Evolutionary conservation across 2,888 invertebrate genomes (phyloP), one percentile per base, ranked within the genome.

Genomic region (Panzeria rudis): DNA sequence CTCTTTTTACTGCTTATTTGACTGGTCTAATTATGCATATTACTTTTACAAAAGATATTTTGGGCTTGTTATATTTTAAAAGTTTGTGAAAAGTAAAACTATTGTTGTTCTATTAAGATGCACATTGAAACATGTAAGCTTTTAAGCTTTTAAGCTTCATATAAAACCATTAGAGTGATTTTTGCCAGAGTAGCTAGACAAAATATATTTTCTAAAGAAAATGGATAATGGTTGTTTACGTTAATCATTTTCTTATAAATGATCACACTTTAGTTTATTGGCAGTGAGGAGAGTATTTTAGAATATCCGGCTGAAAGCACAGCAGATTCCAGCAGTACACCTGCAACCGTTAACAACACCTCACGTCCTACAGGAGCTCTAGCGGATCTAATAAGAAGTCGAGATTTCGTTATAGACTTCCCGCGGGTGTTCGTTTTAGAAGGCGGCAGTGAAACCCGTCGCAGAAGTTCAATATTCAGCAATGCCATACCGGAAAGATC

Each of bases 211-310:
- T n/a, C n/a, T n/a, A n/a, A 41, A 32, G 13, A 25, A 64, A 47
- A 44, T 29, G 41, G 47, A 56, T 72, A 68, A 56, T 64, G 56
- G 25, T 17, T 64, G 9, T 29, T 44, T 29, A 38, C n/a, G 35
- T 72, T 25, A 68, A 35, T 71, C 1, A 13, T 20, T 38, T 59
- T 32, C 35, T 35, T 2, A 61, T 23, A 41, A 69, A 56, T 17
- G 20, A 20, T 62, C 25, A 41, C 32, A 59, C 15, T 15, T 17
- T 86, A 97, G 96, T 96, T 96, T 93, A 95, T 96, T 64, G 97
- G 96, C 88, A 97, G 97, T 90, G 96, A 97, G 91, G 97, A 97
- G 93, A 96, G 96, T 91, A 96, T 97, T 87, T 93, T 97, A 78
- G 96, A 97, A 92, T 93, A 96, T 32, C 75, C 66, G 17, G 50